A percentile compares a stretch with the other conserved stretches of the same genome.
These are phyloP conservation scores for Leguminivora glycinivorella DNA, from an alignment of 1,140 invertebrate genomes.

Conservation along the genomic window DNA sequence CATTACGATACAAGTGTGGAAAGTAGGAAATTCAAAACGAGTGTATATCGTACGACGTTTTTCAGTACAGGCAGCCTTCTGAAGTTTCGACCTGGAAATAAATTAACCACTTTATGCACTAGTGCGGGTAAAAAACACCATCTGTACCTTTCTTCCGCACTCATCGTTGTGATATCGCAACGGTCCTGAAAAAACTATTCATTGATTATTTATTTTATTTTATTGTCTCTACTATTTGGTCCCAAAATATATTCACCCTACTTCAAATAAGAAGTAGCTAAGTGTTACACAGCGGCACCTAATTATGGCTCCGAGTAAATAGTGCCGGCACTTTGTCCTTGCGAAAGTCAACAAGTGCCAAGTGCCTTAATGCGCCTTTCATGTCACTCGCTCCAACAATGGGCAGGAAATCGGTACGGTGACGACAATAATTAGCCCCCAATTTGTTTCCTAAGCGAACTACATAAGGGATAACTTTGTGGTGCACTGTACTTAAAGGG, in stretches of 20 bases:
- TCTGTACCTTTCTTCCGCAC: too few relatives aligned
- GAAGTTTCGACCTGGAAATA: too few relatives aligned
- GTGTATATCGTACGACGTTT: too few relatives aligned
- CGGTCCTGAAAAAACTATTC: too few relatives aligned
- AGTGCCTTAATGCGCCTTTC: conserved; percentile 30
- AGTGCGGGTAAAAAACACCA: too few relatives aligned
- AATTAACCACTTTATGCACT: too few relatives aligned
- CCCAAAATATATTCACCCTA: conserved; percentile 38
- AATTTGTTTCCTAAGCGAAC: not conserved
- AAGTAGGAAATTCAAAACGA: too few relatives aligned
- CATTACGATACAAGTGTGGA: too few relatives aligned
- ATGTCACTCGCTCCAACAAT: conserved; percentile 27
- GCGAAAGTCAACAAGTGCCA: conserved; percentile 27
- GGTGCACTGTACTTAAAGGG: conserved; percentile 5
- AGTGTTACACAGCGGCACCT: conserved; percentile 59
- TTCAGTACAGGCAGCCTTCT: too few relatives aligned
- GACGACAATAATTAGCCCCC: not conserved
- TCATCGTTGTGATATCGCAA: too few relatives aligned
- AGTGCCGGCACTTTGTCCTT: conserved; percentile 50
- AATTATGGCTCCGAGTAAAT: conserved; percentile 52
- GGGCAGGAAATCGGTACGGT: conserved; percentile 12
- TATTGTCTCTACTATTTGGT: too few relatives aligned
- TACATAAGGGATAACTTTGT: not conserved
- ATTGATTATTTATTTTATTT: too few relatives aligned
- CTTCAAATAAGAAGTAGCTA: conserved; percentile 53